phyloP scores from a whole-genome alignment of 2,113 vertebrate genomes.

The Notothenia rossii region DNA sequence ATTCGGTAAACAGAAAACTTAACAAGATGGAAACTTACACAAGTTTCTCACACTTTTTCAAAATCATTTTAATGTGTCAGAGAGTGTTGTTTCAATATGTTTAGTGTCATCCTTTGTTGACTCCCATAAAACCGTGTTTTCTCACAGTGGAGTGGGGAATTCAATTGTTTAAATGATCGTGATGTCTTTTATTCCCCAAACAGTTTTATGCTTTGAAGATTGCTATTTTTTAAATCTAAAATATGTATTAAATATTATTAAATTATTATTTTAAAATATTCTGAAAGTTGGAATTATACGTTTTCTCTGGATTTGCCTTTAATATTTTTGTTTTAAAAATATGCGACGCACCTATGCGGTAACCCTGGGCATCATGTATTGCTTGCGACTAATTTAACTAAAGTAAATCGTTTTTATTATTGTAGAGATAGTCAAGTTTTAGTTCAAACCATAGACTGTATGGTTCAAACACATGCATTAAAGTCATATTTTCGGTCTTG shows the following conservation, averaged over 20 bases:
- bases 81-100: background rate
- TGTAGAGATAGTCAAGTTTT: background rate
- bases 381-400: background rate
- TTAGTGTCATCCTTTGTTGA: background rate
- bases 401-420: background rate
- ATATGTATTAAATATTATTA: too few relatives aligned
- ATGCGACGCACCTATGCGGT: too few relatives aligned
- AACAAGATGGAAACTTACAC: too few relatives aligned
- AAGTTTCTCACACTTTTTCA: background rate
- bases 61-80: background rate
- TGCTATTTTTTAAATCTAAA: too few relatives aligned
- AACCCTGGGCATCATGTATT: background rate
- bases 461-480: background rate
- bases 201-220: too few relatives aligned
- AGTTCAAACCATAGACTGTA: too few relatives aligned
- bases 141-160: too few relatives aligned
- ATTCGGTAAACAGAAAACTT: background rate
- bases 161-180: too few relatives aligned
- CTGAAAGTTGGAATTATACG: background rate
- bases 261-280: too few relatives aligned
- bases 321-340: background rate
- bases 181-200: too few relatives aligned
- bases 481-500: too few relatives aligned
- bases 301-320: background rate
- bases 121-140: background rate